Conservation (phyloP, 92 coral and sea anemone species). For the Galaxea fascicularis region DNA sequence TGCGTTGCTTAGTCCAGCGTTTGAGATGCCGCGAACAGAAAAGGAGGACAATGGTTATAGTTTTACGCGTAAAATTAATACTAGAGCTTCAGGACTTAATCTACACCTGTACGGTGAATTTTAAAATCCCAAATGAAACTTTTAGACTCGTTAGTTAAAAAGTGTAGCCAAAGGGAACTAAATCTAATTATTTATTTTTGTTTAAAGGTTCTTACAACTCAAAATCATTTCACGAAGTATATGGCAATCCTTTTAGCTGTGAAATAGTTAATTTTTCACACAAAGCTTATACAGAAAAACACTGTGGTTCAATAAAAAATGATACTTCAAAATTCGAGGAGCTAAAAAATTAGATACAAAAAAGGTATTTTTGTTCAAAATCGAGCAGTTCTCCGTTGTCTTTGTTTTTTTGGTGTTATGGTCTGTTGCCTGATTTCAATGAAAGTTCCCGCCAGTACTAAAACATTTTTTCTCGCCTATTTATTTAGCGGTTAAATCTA, state of each 20-base stretch:
- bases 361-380: not conserved
- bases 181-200: no score
- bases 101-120: not conserved
- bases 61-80: not conserved
- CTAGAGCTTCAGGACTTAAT: not conserved
- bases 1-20: not conserved
- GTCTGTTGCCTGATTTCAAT: constrained; percentile 1
- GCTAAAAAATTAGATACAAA: not conserved
- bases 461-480: constrained; percentile 3
- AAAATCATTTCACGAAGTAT: not conserved
- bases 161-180: not conserved
- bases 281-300: constrained; percentile 7
- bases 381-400: not conserved
- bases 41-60: not conserved
- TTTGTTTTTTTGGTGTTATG: not conserved
- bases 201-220: no score
- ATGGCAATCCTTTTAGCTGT: constrained; percentile 12
- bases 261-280: constrained; percentile 32
- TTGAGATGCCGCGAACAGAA: not conserved
- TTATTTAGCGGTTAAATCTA: constrained; percentile 34
- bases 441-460: not conserved
- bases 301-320: not conserved
- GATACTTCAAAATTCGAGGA: not conserved
- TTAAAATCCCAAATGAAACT: not conserved
- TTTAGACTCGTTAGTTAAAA: not conserved